A percentile compares a stretch with the other conserved stretches of the same genome.
Conservation (phyloP, 2,797 vertebrate species). For the Manis javanica region DNA sequence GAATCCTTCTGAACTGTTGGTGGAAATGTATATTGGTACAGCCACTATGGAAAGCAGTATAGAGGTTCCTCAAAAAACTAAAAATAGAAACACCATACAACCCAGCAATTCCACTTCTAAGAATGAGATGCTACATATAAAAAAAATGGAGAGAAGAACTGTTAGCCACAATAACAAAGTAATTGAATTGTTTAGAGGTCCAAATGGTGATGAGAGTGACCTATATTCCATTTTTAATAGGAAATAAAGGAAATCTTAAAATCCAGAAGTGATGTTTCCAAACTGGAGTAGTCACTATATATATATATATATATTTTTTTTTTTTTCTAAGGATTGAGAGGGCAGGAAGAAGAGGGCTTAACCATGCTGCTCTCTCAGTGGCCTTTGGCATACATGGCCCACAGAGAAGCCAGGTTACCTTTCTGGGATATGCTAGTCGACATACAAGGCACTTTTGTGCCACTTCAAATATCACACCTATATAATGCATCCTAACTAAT, state of each 20-base stretch:
- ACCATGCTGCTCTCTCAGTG: background rate
- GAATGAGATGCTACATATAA: background rate
- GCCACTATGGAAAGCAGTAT: too few relatives aligned
- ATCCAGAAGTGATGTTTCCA: constrained; percentile 11
- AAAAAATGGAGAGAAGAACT: background rate
- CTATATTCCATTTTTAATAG: background rate
- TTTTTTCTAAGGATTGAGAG: background rate
- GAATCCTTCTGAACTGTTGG: too few relatives aligned
- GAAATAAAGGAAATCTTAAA: constrained; percentile 43
- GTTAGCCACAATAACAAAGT: background rate
- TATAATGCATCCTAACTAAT: constrained; percentile 32
- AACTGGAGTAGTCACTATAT: background rate
- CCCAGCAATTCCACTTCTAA: too few relatives aligned
- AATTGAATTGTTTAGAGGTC: constrained; percentile 4
- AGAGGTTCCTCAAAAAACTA: too few relatives aligned
- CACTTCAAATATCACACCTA: background rate
- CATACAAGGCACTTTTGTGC: background rate
- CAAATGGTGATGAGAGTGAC: background rate
- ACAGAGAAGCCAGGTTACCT: background rate
- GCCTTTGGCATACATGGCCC: background rate
- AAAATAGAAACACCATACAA: too few relatives aligned
- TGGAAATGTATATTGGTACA: too few relatives aligned
- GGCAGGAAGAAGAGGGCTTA: background rate
- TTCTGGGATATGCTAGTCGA: constrained; percentile 41
- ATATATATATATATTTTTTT: too few relatives aligned